These are phyloP conservation scores for Gonioctena quinquepunctata DNA, from an alignment of 1,140 invertebrate species.

Conservation along the genomic window DNA sequence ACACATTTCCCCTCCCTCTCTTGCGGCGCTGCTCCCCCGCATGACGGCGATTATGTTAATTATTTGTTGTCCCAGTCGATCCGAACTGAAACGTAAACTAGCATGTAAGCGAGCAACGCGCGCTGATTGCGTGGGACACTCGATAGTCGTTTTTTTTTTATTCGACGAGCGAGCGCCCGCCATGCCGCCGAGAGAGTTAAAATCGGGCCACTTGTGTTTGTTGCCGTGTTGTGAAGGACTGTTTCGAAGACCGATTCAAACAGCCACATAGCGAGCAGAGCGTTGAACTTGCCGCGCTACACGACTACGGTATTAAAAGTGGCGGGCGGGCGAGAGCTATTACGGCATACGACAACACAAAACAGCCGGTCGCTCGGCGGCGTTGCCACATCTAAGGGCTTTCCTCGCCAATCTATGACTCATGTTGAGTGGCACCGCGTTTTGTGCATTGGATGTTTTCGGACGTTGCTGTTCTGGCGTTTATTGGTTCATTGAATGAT, in stretches of 20 bases:
- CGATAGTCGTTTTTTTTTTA: conserved; percentile 6
- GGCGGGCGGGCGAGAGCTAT: conserved; percentile 18
- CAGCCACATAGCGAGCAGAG: conserved; percentile 35
- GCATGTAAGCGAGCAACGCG: conserved; percentile 17
- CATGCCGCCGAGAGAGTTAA: conserved; percentile 6
- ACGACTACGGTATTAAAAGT: conserved; percentile 15
- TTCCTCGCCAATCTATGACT: not conserved
- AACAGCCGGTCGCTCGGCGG: conserved; percentile 16
- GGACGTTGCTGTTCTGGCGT: not conserved
- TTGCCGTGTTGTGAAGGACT: conserved; percentile 19
- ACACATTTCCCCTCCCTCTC: conserved; percentile 5
- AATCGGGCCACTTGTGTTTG: conserved; percentile 26
- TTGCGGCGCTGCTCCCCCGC: not conserved
- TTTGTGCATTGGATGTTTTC: not conserved
- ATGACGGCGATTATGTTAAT: conserved; percentile 19
- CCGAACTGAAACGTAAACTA: conserved; percentile 13
- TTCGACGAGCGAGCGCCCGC: conserved; percentile 7
- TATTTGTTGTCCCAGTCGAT: conserved; percentile 19
- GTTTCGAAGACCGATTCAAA: conserved; percentile 31
- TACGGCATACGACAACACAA: conserved; percentile 21
- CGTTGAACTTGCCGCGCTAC: conserved; percentile 36
- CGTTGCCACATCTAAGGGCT: conserved; percentile 15
- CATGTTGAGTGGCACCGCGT: not conserved
- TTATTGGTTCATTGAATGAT: no score
- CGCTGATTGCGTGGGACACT: conserved; percentile 22